Conservation (phyloP, 2,797 vertebrate genomes). For the Discoglossus pictus region DNA sequence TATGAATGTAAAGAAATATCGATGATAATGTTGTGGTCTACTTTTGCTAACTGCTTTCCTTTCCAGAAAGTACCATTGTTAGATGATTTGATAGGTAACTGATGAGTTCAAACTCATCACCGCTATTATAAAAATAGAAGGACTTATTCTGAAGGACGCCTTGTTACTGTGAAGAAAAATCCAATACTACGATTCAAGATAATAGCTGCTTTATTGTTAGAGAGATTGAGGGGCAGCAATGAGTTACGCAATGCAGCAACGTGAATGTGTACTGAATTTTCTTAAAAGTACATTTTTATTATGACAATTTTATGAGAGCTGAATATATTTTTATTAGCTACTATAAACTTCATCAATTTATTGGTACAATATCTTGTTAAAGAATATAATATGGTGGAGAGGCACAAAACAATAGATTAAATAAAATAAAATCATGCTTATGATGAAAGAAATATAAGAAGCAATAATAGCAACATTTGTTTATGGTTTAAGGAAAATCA, state of each 20-base stretch:
- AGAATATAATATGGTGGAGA: slow-evolving; percentile 18
- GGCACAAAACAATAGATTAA: neutral
- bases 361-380: slow-evolving; percentile 26
- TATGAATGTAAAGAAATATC: too few species aligned
- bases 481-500: slow-evolving; percentile 1
- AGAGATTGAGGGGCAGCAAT: too few species aligned
- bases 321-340: slow-evolving; percentile 33
- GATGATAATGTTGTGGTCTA: too few species aligned
- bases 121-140: too few species aligned
- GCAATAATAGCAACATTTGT: slow-evolving; percentile 15
- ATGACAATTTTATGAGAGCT: slow-evolving; percentile 9
- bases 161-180: too few species aligned
- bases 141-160: too few species aligned
- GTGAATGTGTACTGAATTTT: slow-evolving; percentile 24
- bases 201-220: too few species aligned
- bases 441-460: neutral
- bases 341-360: slow-evolving; percentile 35
- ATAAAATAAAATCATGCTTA: neutral
- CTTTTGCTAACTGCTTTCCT: too few species aligned
- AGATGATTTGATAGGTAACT: too few species aligned
- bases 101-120: too few species aligned
- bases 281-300: slow-evolving; percentile 30
- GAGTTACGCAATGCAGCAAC: neutral
- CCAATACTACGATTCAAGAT: too few species aligned
- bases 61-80: too few species aligned